Percentiles rank a stretch among this genome's conserved stretches.
Evolutionary conservation across 2,888 invertebrate species (phyloP).

Genomic region (Troides oblongomaculatus): DNA sequence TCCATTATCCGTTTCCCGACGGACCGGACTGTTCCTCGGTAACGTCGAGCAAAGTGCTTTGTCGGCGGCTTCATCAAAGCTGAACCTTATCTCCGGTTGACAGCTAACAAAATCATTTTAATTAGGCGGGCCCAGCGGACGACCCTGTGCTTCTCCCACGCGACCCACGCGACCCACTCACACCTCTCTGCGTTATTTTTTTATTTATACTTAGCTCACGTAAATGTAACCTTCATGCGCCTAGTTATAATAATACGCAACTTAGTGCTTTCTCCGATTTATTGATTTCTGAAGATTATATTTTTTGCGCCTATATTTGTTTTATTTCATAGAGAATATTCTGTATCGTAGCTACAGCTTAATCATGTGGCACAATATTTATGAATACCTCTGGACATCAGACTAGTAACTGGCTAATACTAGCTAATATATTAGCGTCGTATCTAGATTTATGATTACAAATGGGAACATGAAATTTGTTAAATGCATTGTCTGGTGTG

Average conservation of each 20-base stretch:
- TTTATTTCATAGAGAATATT: no score
- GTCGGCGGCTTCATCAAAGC: constrained; percentile 62
- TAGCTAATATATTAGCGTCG: no score
- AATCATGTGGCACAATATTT: no score
- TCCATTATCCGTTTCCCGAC: constrained; percentile 18
- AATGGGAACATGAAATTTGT: no score
- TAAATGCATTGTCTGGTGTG: no score
- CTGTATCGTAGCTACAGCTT: no score
- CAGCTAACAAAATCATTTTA: constrained; percentile 79
- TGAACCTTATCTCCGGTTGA: constrained; percentile 67
- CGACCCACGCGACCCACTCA: constrained; percentile 30
- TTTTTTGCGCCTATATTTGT: no score
- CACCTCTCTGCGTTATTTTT: constrained; percentile 14
- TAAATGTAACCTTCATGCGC: background rate
- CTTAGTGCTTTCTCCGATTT: constrained; percentile 14
- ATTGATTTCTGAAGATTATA: background rate
- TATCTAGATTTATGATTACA: no score
- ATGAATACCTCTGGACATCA: no score
- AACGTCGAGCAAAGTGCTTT: constrained; percentile 3
- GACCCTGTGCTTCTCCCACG: constrained; percentile 51
- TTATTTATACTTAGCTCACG: constrained; percentile 9
- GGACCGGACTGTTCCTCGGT: constrained; percentile 5
- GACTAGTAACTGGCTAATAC: no score
- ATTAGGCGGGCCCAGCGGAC: constrained; percentile 57
- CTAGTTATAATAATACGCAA: constrained; percentile 16